A percentile compares a stretch with the other conserved stretches of the same genome.
These are phyloP conservation scores for Tetrax tetrax DNA, from an alignment of 2,113 vertebrate species.

Conservation along the genomic window DNA sequence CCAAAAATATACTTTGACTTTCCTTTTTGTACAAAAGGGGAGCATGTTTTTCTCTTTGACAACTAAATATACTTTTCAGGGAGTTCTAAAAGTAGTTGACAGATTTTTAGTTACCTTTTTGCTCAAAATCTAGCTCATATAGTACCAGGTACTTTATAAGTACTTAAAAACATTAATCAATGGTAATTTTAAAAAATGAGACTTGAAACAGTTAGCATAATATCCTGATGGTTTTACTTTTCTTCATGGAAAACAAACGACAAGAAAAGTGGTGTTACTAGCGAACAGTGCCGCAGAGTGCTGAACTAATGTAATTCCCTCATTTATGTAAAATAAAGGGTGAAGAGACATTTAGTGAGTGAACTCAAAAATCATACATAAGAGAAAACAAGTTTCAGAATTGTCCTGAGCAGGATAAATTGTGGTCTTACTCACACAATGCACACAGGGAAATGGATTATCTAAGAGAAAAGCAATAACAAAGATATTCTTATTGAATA, in stretches of 20 bases:
- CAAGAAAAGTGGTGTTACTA: neutral
- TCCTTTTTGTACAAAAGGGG: neutral
- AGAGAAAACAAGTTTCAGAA: slow-evolving; percentile 8
- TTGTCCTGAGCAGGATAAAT: neutral
- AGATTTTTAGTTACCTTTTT: neutral
- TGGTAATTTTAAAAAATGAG: neutral
- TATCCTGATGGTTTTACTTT: neutral
- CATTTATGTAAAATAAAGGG: neutral
- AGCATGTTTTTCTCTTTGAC: neutral
- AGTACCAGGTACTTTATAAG: neutral
- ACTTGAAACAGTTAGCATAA: neutral
- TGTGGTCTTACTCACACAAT: neutral
- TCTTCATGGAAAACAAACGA: neutral
- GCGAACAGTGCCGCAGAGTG: neutral
- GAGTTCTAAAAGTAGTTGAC: neutral
- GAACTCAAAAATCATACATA: neutral
- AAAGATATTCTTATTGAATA: slow-evolving; percentile 13
- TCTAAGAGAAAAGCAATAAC: slow-evolving; percentile 8
- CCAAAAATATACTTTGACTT: accelerated
- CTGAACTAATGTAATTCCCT: neutral
- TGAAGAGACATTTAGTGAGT: neutral
- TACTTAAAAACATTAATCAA: neutral
- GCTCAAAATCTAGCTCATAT: neutral
- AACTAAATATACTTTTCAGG: neutral
- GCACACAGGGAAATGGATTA: neutral